Base-by-base conservation (phyloP, 2,888 invertebrate genomes). In the Limenitis arthemis region DNA sequence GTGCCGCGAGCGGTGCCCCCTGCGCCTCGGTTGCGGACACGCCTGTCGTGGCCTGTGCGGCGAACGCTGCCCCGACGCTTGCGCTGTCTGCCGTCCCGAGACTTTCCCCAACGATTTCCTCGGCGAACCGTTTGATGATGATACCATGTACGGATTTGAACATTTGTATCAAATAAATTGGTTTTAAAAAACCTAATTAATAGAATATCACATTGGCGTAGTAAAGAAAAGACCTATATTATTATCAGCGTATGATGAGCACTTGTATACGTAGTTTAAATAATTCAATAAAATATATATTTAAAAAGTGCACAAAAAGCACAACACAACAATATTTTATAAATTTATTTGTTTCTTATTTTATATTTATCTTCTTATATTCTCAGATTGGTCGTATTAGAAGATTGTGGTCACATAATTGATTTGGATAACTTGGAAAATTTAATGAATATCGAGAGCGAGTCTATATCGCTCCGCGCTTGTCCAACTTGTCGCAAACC, bases 1-100 rank as follows among this genome's bases (percentile, higher is more conserved):
- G 8, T 89, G 89, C 68, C 57, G 54, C 12, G 64, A 70, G 66
- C 72, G 78, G 7, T 89, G 89, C 65, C 9, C 46, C 11, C 65
- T 61, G 51, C 20, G 20, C 20, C 73, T 84, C 56, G 46, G 61
- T 36, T 93, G 93, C 75, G 78, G 79, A 0, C 92, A 92, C 75
- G 66, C 67, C n/a, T 91, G 93, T 74, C 84, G 90, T 66, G 92
- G 93, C 9, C 85, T 91, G 47, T 93, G 93, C 76, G 91, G 91
- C n/a, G 93, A 93, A 71, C 83, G 82, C 8, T 93, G 92, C 70
- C 91, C 91, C 11, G 71, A 71, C 33, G 63, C 88, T 47, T 93
- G 93, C 75, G 72, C 81, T 30, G 44, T 68, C 11, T 93, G 93
- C 75, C 63, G 88, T 54, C 77, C 80, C n/a, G 86, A 85, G 7